phyloP scores from a whole-genome alignment of 2,113 vertebrate genomes.

The Poeciliopsis occidentalis region DNA sequence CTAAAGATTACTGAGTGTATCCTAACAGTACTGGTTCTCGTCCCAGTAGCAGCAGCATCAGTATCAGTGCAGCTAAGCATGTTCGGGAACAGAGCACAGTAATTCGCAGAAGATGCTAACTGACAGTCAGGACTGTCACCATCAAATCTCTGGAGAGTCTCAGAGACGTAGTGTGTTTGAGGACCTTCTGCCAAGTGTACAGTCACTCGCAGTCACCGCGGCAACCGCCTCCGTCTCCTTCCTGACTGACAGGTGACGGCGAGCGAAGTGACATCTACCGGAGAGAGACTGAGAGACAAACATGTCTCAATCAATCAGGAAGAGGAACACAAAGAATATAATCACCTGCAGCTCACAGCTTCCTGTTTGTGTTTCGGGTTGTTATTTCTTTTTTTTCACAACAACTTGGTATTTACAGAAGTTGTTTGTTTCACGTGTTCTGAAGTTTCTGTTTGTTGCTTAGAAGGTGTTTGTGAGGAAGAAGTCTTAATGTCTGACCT shows the following conservation, averaged over 20 bases:
- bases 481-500: not conserved
- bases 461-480: not conserved
- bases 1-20: not conserved
- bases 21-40: not conserved
- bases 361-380: slow-evolving; percentile 11
- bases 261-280: slow-evolving; percentile 49
- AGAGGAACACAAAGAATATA: slow-evolving; percentile 24
- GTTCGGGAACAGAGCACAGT: slow-evolving; percentile 24
- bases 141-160: slow-evolving; percentile 25
- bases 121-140: slow-evolving; percentile 51
- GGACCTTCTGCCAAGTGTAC: slow-evolving; percentile 62
- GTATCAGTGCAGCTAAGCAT: slow-evolving; percentile 2
- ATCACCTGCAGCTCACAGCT: slow-evolving; percentile 22
- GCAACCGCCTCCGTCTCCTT: slow-evolving; percentile 46
- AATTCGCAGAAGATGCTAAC: slow-evolving; percentile 50
- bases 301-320: slow-evolving; percentile 45
- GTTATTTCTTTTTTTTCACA: not conserved
- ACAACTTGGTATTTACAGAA: slow-evolving; percentile 14
- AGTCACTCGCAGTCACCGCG: slow-evolving; percentile 31
- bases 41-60: not conserved
- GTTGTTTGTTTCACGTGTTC: slow-evolving; percentile 3
- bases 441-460: slow-evolving; percentile 15
- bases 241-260: slow-evolving; percentile 57
- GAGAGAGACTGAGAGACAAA: slow-evolving; percentile 38
- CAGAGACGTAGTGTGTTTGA: slow-evolving; percentile 30